Percentiles rank a stretch among this genome's conserved stretches.
Evolutionary conservation across 2,888 invertebrate species (phyloP).

Genomic region (Conchocele bisecta): DNA sequence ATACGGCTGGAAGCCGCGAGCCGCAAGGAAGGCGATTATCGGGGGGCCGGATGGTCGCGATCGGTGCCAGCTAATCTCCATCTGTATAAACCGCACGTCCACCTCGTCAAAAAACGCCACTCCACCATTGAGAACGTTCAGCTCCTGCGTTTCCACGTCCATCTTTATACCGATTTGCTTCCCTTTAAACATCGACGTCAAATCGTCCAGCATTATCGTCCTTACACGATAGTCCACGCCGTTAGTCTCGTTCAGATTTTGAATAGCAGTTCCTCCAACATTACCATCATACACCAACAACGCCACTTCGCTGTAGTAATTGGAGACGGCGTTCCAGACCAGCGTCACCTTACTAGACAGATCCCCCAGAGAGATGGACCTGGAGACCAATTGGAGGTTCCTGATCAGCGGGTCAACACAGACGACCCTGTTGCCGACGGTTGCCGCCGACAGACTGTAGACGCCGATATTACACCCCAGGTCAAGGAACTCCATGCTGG

Average conservation of each 20-base stretch:
- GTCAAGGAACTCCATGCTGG: constrained; percentile 29
- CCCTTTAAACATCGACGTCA: constrained; percentile 12
- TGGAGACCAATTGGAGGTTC: constrained; percentile 27
- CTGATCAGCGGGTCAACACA: constrained; percentile 35
- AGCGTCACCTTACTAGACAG: constrained; percentile 29
- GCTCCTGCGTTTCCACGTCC: constrained; percentile 21
- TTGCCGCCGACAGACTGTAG: constrained; percentile 32
- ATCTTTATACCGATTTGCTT: constrained; percentile 3
- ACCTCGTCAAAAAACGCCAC: constrained; percentile 8
- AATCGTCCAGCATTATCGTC: constrained; percentile 20
- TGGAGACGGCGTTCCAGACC: constrained; percentile 53
- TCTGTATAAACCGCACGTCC: constrained; percentile 6
- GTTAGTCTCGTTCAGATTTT: not conserved
- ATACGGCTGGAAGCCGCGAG: constrained; percentile 2
- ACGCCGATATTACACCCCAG: constrained; percentile 46
- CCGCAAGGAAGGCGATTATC: constrained; percentile 8
- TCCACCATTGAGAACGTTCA: constrained; percentile 4
- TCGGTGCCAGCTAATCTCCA: constrained; percentile 23
- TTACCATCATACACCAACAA: constrained; percentile 35
- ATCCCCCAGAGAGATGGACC: constrained; percentile 35
- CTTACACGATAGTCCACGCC: not conserved
- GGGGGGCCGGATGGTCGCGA: not conserved
- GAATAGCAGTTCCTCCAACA: constrained; percentile 50
- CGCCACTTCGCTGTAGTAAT: constrained; percentile 15
- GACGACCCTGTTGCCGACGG: constrained; percentile 17